Evolutionary conservation across 1,140 invertebrate genomes (phyloP), one percentile per base, ranked within the genome.

Genomic region (Daktulosphaira vitifoliae): DNA sequence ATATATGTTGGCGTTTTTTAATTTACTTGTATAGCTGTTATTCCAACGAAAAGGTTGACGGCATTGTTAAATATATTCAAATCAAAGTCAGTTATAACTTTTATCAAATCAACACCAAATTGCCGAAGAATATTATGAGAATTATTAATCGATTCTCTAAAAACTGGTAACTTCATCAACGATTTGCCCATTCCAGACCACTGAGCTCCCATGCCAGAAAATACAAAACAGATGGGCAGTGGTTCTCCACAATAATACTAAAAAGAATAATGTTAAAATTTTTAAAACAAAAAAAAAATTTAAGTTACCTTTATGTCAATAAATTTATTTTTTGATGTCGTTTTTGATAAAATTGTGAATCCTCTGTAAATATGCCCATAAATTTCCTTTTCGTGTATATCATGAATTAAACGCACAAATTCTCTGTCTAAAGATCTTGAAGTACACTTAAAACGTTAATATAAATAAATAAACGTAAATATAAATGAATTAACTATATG

Each of bases 171-270:
- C 52, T 79, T 76, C 76, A 88, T 78, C 66, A 89, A 75, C 15
- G 79, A 76, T 29, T 79, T 75, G 18, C 85, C 90, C 89, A 95
- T 92, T 49, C 86, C 83, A 25, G 81, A 73, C 90, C 91, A 95
- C 71, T 95, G 90, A 1, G 86, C 86, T 5, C 90, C 90, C 88
- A 96, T 91, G 52, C 91, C 91, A 67, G 90, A 87, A 76, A 92
- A 96, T 9, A 95, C 82, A 75, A 88, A 92, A 80, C 89, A 92
- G 0, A 96, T 77, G 16, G 89, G 88, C 68, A 82, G 75, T 65
- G 78, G 78, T 6, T 80, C 76, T 1, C 81, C 83, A 0, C 78
- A 74, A 72, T 79, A 84, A 72, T 82, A 80, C 51, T 81, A 76
- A 11, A 81, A 74, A n/a, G 44, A 68, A 62, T n/a, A 51, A 20